phyloP scores from a whole-genome alignment of 2,113 vertebrate genomes.

The pig (Sus scrofa) region T2T-Sscrofa CM000813.6:3879001-3879500 shows the following conservation, averaged over 20 bases:
- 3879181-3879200: not conserved
- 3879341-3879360: not conserved
- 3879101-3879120: too few relatives aligned
- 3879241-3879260: not conserved
- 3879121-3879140: not conserved
- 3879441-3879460: too few relatives aligned
- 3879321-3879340: too few relatives aligned
- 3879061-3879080: not conserved
- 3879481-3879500: not conserved
- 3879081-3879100: too few relatives aligned
- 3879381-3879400: not conserved
- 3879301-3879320: not conserved
- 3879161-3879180: not conserved
- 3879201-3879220: too few relatives aligned
- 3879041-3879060: not conserved
- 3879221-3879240: accelerated
- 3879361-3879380: not conserved
- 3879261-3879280: accelerated
- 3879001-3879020: not conserved
- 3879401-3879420: not conserved
- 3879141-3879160: accelerated
- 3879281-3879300: not conserved
- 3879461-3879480: accelerated
- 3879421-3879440: not conserved
- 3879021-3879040: not conserved